Evolutionary conservation across 1,140 invertebrate species (phyloP), one percentile per base, ranked within the genome.

Genomic region (Theocolax elegans): DNA sequence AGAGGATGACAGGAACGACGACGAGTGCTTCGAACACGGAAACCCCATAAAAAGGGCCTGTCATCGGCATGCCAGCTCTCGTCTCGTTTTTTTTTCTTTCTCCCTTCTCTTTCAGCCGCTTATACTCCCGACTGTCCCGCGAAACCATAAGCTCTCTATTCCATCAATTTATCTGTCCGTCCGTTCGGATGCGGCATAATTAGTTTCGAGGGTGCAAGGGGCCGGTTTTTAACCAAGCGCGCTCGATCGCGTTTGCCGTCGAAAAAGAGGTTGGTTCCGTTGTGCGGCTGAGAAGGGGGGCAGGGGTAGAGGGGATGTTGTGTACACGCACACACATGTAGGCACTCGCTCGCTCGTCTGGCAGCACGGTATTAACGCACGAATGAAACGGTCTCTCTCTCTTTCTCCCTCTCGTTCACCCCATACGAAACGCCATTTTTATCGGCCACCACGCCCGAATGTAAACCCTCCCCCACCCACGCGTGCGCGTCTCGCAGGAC

Each of bases 361-460:
- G 76, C 76, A n/a, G n/a, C n/a, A 66, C 73, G 74, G 74, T 74
- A 76, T 78, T 79, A 75, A 77, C 40, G 42, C 59, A 63, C 70
- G 68, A 72, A 74, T 76, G 65, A 74, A 74, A 74, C 53, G 40
- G 54, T 23, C 10, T 6, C 31, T 6, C 31, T 6, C 4, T 4
- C 31, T 35, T 10, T 48, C 46, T 25, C 62, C 44, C 62, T 49
- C 58, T 17, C 44, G 17, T n/a, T n/a, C n/a, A n/a, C 4, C 27
- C 8, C 3, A 2, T 75, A 58, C 66, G 54, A 65, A 66, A 59
- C 79, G 79, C 79, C 79, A 80, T 80, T 80, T 80, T 80, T 79
- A 78, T 79, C 77, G 77, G 68, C 73, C 74, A 79, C 79, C 78
- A 79, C 78, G 76, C 79, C 78, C 79, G 76, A 70, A 66, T 60